Evolutionary conservation across 1,140 invertebrate species (phyloP).

Genomic region (Musca vetustissima): DNA sequence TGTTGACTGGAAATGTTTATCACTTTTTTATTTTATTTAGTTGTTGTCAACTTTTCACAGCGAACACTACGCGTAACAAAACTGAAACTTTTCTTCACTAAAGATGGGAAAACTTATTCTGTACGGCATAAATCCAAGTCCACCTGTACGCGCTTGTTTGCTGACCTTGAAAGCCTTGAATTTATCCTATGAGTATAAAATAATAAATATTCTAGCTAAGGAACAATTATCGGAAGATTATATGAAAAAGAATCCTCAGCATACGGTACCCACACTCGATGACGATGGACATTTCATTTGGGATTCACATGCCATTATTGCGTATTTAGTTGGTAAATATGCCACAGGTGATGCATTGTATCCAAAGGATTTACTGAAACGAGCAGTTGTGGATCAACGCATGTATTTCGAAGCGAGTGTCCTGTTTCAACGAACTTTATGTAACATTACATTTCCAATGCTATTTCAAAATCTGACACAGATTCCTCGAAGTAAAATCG

Average conservation of each 20-base stretch:
- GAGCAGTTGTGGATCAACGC: constrained; percentile 60
- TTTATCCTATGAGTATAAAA: constrained; percentile 49
- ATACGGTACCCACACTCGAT: constrained; percentile 50
- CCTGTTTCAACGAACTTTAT: constrained; percentile 60
- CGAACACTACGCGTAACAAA: no score
- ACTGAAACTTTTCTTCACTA: no score
- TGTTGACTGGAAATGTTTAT: no score
- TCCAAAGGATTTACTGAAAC: constrained; percentile 59
- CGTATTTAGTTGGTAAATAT: constrained; percentile 63
- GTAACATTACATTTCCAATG: constrained; percentile 56
- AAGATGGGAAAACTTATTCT: constrained; percentile 49
- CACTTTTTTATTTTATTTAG: no score
- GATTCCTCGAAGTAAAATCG: constrained; percentile 37
- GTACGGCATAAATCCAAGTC: constrained; percentile 57
- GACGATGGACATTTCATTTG: constrained; percentile 33
- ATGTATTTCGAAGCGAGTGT: constrained; percentile 65
- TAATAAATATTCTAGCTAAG: constrained; percentile 62
- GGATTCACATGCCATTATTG: constrained; percentile 56
- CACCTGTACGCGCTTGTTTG: constrained; percentile 57
- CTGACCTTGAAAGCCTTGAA: constrained; percentile 50
- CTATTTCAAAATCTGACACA: constrained; percentile 46
- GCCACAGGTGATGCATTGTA: constrained; percentile 60
- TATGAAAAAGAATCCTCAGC: constrained; percentile 49
- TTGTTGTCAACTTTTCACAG: no score
- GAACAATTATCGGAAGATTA: constrained; percentile 70